Evolutionary conservation across 2,113 vertebrate species (phyloP).

Genomic region (Aegithalos caudatus): DNA sequence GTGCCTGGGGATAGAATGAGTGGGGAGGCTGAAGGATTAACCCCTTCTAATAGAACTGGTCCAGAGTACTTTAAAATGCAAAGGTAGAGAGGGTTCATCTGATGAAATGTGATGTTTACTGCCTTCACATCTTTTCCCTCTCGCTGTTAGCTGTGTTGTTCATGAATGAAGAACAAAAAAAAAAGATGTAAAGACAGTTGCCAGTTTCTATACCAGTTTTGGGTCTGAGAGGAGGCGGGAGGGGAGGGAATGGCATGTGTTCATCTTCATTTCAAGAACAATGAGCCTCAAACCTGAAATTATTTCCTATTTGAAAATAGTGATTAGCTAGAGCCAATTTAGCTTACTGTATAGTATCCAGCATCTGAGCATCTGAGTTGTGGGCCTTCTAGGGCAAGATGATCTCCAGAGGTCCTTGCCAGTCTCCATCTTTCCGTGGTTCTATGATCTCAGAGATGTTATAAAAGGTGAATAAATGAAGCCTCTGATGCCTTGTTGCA

Average conservation of each 20-base stretch:
- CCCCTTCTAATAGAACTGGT: background rate
- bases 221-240: background rate
- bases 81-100: background rate
- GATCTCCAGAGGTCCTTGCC: background rate
- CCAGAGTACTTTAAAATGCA: background rate
- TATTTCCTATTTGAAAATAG: constrained; percentile 32
- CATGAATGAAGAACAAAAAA: constrained; percentile 20
- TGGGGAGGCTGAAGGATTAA: background rate
- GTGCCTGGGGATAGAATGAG: background rate
- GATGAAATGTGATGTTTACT: background rate
- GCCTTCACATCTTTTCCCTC: background rate
- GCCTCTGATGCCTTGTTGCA: background rate
- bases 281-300: constrained; percentile 8
- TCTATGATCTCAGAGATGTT: background rate
- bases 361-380: background rate
- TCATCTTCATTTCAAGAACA: constrained; percentile 24
- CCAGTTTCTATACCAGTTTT: constrained; percentile 26
- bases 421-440: background rate
- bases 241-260: constrained; percentile 2
- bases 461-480: background rate
- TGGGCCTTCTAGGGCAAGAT: background rate
- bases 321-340: background rate
- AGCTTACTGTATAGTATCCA: background rate
- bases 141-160: background rate
- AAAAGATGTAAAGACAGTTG: background rate